Percentiles rank a stretch among this genome's conserved stretches.
phyloP scores from a whole-genome alignment of 2,113 vertebrate genomes.

The Origma solitaria region DNA sequence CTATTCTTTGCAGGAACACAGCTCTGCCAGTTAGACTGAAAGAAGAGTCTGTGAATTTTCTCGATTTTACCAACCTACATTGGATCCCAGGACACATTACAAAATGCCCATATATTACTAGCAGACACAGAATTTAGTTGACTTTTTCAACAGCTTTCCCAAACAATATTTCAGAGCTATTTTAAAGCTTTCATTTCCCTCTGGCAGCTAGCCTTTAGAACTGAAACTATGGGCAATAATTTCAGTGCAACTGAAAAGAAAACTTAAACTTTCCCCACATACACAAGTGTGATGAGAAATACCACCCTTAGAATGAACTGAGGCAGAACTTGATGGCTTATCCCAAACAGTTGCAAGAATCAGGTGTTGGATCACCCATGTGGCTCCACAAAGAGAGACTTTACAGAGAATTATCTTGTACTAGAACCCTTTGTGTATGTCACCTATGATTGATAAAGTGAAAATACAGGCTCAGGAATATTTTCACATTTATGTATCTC shows the following conservation, averaged over 20 bases:
- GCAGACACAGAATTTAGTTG: not conserved
- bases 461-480: not conserved
- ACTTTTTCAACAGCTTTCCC: not conserved
- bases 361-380: not conserved
- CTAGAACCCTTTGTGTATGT: not conserved
- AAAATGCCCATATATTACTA: not conserved
- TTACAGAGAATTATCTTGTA: not conserved
- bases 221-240: not conserved
- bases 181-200: not conserved
- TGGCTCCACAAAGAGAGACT: not conserved
- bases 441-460: not conserved
- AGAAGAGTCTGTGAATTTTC: not conserved
- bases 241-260: not conserved
- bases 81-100: not conserved
- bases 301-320: not conserved
- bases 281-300: not conserved
- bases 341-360: not conserved
- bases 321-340: not conserved
- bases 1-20: not conserved
- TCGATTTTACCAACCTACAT: fast-evolving
- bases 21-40: not conserved
- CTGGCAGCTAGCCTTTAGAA: not conserved
- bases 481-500: not conserved
- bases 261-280: not conserved
- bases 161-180: not conserved